Evolutionary conservation across 2,797 vertebrate genomes (phyloP).

Genomic region (Ispidina lecontei): DNA sequence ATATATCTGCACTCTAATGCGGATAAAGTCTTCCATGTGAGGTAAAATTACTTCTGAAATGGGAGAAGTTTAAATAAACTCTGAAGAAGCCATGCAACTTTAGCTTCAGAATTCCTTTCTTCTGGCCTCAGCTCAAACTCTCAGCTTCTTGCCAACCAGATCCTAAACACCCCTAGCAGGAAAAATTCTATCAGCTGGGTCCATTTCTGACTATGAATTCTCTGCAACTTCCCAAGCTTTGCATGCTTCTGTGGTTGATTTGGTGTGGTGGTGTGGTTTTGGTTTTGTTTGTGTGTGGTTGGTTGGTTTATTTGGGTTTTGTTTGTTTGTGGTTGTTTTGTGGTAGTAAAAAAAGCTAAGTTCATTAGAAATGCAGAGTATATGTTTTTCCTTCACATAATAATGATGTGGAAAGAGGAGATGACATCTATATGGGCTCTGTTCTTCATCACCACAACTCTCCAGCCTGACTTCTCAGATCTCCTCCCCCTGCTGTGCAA

Average conservation of each 20-base stretch:
- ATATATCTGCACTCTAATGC: constrained; percentile 73
- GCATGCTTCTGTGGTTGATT: too few relatives aligned
- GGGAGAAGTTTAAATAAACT: constrained; percentile 53
- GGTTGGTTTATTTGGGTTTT: too few relatives aligned
- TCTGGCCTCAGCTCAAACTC: not conserved
- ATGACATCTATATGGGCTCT: not conserved
- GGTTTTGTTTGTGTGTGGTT: too few relatives aligned
- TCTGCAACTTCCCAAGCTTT: not conserved
- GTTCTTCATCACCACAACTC: not conserved
- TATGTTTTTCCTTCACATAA: not conserved
- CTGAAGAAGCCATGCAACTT: constrained; percentile 25
- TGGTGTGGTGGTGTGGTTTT: too few relatives aligned
- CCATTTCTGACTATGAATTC: not conserved
- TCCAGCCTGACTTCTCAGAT: not conserved
- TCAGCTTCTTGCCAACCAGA: not conserved
- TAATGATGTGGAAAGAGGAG: not conserved
- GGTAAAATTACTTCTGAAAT: constrained; percentile 49
- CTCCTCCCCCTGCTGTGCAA: not conserved
- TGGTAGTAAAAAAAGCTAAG: not conserved
- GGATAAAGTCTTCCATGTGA: constrained; percentile 36
- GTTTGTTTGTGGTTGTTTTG: too few relatives aligned
- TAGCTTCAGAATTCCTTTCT: not conserved
- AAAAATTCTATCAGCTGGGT: not conserved
- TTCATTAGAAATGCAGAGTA: not conserved
- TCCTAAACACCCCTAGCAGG: not conserved